A percentile compares a stretch with the other conserved stretches of the same genome.
Evolutionary conservation across 2,113 vertebrate genomes (phyloP).

Genomic region (Alethe castanea): DNA sequence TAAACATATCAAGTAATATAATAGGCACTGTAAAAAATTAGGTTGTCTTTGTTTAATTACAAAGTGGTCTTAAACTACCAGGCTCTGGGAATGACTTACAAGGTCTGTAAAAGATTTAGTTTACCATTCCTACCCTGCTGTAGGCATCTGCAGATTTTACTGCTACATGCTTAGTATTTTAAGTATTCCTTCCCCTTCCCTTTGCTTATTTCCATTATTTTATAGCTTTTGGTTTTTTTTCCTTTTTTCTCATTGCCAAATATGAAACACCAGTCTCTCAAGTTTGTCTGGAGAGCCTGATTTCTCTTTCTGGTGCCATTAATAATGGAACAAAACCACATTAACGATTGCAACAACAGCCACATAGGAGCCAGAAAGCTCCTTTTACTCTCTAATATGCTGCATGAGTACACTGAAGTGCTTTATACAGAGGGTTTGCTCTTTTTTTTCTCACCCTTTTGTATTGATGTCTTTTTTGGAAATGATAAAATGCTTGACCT

Average conservation of each 20-base stretch:
- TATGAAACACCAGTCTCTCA: conserved; percentile 3
- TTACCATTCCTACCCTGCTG: background rate
- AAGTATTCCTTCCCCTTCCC: background rate
- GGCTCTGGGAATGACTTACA: background rate
- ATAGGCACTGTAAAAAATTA: background rate
- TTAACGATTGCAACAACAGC: conserved; percentile 33
- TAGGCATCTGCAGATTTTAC: background rate
- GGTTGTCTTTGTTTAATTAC: background rate
- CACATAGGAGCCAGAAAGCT: conserved; percentile 53
- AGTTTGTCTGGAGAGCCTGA: background rate
- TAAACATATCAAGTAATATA: background rate
- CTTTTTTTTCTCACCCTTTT: background rate
- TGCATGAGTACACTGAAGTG: background rate
- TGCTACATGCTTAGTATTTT: background rate
- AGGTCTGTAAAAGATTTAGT: background rate
- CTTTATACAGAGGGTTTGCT: background rate
- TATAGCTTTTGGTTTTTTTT: background rate
- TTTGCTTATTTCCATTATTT: background rate
- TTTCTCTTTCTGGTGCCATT: conserved; percentile 48
- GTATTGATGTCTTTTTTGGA: background rate
- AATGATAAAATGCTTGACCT: background rate
- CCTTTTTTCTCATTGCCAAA: background rate
- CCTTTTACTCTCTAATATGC: background rate
- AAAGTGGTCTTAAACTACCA: background rate
- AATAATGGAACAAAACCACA: conserved; percentile 62